phyloP scores from a whole-genome alignment of 2,888 invertebrate species.

The Drosophila mettleri region DNA sequence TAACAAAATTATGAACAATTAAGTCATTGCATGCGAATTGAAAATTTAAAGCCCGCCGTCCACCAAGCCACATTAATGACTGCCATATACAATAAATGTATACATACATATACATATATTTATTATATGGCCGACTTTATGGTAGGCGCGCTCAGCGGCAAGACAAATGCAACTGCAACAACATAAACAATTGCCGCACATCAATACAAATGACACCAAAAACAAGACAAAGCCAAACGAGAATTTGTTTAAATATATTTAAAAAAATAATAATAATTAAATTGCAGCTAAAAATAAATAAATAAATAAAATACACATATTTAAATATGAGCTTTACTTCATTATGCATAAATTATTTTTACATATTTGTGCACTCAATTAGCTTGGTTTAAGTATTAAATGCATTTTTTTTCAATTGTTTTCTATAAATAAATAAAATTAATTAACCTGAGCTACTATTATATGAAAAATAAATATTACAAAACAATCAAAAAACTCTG shows the following conservation, averaged over 20 bases:
- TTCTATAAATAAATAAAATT: neutral
- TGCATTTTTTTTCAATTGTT: neutral
- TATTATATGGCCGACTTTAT: conserved; percentile 1
- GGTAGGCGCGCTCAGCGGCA: conserved; percentile 13
- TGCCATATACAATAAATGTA: conserved; percentile 9
- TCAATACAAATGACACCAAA: conserved; percentile 1
- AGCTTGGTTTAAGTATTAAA: neutral
- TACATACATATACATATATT: conserved; percentile 9
- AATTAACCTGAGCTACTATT: neutral
- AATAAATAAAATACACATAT: neutral
- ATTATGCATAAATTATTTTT: neutral
- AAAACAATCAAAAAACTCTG: no score
- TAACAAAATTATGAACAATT: conserved; percentile 80
- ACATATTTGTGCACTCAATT: neutral
- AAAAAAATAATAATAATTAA: no score
- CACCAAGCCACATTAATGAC: conserved; percentile 52
- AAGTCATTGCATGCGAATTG: conserved; percentile 81
- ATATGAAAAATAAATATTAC: no score
- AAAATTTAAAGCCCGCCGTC: conserved; percentile 71
- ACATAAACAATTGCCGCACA: conserved; percentile 42
- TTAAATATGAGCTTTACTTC: neutral
- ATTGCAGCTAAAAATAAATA: neutral
- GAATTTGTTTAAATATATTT: neutral
- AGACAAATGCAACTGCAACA: conserved; percentile 52
- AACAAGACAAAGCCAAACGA: neutral